Evolutionary conservation across 2,113 vertebrate genomes (phyloP).

Genomic region (Gobiocypris rarus): DNA sequence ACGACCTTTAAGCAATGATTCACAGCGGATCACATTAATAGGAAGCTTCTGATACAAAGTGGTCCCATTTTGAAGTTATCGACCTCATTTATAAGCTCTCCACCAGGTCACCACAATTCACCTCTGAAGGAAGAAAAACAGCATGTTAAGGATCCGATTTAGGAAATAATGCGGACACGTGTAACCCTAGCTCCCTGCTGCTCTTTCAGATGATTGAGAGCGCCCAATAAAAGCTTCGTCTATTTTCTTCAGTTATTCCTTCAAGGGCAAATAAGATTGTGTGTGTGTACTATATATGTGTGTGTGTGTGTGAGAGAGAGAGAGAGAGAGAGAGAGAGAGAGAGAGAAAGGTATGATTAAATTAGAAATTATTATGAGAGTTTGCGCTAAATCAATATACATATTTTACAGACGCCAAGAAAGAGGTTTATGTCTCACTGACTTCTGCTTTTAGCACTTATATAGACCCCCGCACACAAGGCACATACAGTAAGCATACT

Average conservation of each 20-base stretch:
- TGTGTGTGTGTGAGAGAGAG: neutral
- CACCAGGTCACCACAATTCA: conserved; percentile 43
- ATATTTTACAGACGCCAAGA: conserved; percentile 44
- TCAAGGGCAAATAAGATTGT: conserved; percentile 29
- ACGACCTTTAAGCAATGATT: neutral
- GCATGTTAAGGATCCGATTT: conserved; percentile 45
- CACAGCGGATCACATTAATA: conserved; percentile 29
- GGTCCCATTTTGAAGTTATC: conserved; percentile 48
- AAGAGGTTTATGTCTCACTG: conserved; percentile 39
- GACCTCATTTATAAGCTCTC: conserved; percentile 40
- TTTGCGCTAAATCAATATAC: conserved; percentile 42
- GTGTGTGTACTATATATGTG: neutral
- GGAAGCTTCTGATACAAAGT: conserved; percentile 43
- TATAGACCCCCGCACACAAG: neutral
- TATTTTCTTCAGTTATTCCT: conserved; percentile 34
- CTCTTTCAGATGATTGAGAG: conserved; percentile 46
- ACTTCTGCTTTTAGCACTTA: conserved; percentile 42
- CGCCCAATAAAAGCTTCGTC: conserved; percentile 38
- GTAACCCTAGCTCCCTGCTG: conserved; percentile 44
- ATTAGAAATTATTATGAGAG: conserved; percentile 49
- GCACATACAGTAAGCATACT: conserved; percentile 32
- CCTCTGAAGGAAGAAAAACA: conserved; percentile 43
- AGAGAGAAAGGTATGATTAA: conserved; percentile 39
- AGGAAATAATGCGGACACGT: conserved; percentile 46
- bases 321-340: neutral